phyloP scores from a whole-genome alignment of 64 coral and sea anemone genomes.

The Porites australiensis region DNA sequence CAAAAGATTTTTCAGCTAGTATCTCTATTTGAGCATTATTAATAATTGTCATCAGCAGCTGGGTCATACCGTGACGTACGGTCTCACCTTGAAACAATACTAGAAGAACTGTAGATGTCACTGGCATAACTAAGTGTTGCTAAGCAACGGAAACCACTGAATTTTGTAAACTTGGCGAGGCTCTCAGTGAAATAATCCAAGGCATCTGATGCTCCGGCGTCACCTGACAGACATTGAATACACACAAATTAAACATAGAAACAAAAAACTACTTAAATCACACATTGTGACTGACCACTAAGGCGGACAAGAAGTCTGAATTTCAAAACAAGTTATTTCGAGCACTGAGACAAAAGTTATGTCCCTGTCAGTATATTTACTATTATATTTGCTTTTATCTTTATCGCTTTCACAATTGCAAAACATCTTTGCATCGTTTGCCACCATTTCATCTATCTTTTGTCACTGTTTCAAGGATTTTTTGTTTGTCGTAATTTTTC shows the following conservation, averaged over 20 bases:
- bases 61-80: background rate
- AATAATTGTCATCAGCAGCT: background rate
- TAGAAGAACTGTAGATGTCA: conserved; percentile 97
- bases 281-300: background rate
- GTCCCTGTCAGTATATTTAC: too few relatives aligned
- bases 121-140: conserved; percentile 99
- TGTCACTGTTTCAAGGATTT: too few relatives aligned
- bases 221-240: conserved; percentile 47
- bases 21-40: too few relatives aligned
- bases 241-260: too few relatives aligned
- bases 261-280: background rate
- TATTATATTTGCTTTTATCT: too few relatives aligned
- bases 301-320: background rate
- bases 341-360: too few relatives aligned
- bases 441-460: too few relatives aligned
- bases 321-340: too few relatives aligned
- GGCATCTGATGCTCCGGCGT: conserved; percentile 81
- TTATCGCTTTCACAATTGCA: too few relatives aligned
- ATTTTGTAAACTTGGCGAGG: conserved; percentile 99
- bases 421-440: too few relatives aligned
- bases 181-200: conserved; percentile 98
- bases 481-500: too few relatives aligned
- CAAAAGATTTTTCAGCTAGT: too few relatives aligned
- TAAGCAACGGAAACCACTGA: conserved; percentile 93
- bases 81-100: conserved; percentile 95